Conservation (phyloP, 1,140 invertebrate species). For the Halyomorpha halys region DNA sequence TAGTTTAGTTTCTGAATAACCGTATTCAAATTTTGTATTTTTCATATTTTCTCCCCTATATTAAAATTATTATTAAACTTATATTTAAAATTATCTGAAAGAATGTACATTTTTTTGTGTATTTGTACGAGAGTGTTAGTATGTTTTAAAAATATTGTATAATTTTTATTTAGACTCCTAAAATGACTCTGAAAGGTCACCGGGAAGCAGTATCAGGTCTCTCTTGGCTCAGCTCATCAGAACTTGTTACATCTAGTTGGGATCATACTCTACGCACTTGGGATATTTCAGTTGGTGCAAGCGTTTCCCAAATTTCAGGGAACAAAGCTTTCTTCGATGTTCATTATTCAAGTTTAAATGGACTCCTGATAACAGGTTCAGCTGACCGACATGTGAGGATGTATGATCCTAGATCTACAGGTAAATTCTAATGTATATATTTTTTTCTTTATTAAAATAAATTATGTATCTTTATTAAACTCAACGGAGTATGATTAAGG, state of each 20-base stretch:
- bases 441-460: too few relatives aligned
- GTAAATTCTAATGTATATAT: constrained; percentile 39
- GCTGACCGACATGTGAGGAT: constrained; percentile 81
- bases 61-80: too few relatives aligned
- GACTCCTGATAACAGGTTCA: constrained; percentile 69
- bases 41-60: too few relatives aligned
- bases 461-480: too few relatives aligned
- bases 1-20: too few relatives aligned
- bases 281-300: constrained; percentile 77
- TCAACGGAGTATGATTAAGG: too few relatives aligned
- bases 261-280: constrained; percentile 92
- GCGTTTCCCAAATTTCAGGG: constrained; percentile 70
- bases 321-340: constrained; percentile 87
- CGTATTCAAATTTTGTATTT: too few relatives aligned
- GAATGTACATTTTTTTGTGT: too few relatives aligned
- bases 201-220: constrained; percentile 77
- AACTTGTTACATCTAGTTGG: constrained; percentile 80
- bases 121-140: too few relatives aligned
- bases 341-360: constrained; percentile 67
- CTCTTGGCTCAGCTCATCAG: constrained; percentile 65
- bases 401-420: constrained; percentile 81
- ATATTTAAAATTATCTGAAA: too few relatives aligned
- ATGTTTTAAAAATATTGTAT: background rate
- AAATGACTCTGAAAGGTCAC: constrained; percentile 84
- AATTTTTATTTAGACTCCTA: constrained; percentile 52